A percentile compares a stretch with the other conserved stretches of the same genome.
These are phyloP conservation scores for Anticlea derivata DNA, from an alignment of 2,888 invertebrate species.

Conservation along the genomic window DNA sequence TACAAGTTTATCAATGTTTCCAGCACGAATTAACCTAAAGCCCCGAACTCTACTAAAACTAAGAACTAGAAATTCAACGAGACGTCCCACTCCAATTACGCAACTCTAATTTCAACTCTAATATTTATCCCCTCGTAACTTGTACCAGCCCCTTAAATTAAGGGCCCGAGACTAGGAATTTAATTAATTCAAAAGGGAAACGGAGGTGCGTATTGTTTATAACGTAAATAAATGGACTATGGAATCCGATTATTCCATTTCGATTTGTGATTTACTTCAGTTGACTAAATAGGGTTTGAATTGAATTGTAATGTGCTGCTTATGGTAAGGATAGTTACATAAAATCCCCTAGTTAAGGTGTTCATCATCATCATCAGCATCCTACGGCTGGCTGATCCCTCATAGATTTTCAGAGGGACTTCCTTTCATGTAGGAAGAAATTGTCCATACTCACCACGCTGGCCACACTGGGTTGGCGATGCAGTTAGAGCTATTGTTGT, in stretches of 20 bases:
- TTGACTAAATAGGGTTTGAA: slow-evolving; percentile 20
- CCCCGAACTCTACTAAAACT: slow-evolving; percentile 13
- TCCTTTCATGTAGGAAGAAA: too few species aligned
- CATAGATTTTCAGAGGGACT: too few species aligned
- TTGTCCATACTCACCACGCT: too few species aligned
- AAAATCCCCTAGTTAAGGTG: too few species aligned
- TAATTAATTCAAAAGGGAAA: slow-evolving; percentile 66
- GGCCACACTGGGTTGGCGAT: too few species aligned
- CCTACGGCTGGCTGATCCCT: too few species aligned
- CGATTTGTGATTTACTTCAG: slow-evolving; percentile 27
- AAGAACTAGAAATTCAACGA: slow-evolving; percentile 23
- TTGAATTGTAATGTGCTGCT: slow-evolving; percentile 2
- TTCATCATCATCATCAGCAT: too few species aligned
- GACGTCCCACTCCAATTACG: slow-evolving; percentile 25
- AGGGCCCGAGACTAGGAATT: slow-evolving; percentile 55
- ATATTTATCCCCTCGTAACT: slow-evolving; percentile 36
- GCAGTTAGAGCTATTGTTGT: too few species aligned
- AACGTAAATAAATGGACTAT: slow-evolving; percentile 34
- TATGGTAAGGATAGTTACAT: too few species aligned
- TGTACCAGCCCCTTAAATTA: slow-evolving; percentile 38
- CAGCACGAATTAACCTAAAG: slow-evolving; percentile 12
- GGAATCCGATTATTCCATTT: slow-evolving; percentile 31
- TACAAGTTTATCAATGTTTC: slow-evolving; percentile 2
- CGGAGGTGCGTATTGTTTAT: slow-evolving; percentile 42
- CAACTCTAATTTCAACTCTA: slow-evolving; percentile 33